Base-by-base conservation (phyloP, 2,888 invertebrate species). In the Octodonta nipae region DNA sequence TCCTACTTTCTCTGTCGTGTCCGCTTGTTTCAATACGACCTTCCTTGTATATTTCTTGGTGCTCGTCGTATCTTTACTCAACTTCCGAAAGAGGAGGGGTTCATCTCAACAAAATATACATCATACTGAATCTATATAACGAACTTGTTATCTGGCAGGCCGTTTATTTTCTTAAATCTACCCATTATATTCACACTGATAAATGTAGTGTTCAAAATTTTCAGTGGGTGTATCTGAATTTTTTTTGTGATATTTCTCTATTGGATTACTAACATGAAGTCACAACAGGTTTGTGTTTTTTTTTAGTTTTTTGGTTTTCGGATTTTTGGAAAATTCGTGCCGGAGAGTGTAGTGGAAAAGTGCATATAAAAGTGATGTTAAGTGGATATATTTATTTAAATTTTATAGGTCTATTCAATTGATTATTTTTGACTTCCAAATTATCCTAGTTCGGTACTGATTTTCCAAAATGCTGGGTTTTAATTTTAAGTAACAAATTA, bases 1-100 rank as follows among this genome's bases (percentile, higher is more conserved):
- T 52, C 51, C 51, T 53, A 53, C 53, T 53, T 53, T 53, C 53
- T 52, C 51, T 46, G 44, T 42, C 42, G 46, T 46, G 52, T 51
- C 49, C 46, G 51, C 47, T 44, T 51, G 47, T 42, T 47, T 41
- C 42, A 45, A 49, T 47, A 44, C 41, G 42, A 37, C 36, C 36
- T 34, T 40, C 22, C 22, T 22, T 22, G 22, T 4, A 10, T 3
- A 22, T 26, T 30, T 26, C 43, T 46, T 36, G 43, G 42, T 41
- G 42, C 46, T 48, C 47, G 48, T 49, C 43, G 45, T 45, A 45
- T 39, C 41, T 42, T 33, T 41, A 38, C 39, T 44, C 35, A 42
- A 41, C 33, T 43, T 37, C 26, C 27, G 32, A 33, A 27, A 26
- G 33, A 38, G 42, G 39, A 47, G 44, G 49, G 49, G 37, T 36